phyloP scores from a whole-genome alignment of 2,113 vertebrate species.

The Empidonax traillii region DNA sequence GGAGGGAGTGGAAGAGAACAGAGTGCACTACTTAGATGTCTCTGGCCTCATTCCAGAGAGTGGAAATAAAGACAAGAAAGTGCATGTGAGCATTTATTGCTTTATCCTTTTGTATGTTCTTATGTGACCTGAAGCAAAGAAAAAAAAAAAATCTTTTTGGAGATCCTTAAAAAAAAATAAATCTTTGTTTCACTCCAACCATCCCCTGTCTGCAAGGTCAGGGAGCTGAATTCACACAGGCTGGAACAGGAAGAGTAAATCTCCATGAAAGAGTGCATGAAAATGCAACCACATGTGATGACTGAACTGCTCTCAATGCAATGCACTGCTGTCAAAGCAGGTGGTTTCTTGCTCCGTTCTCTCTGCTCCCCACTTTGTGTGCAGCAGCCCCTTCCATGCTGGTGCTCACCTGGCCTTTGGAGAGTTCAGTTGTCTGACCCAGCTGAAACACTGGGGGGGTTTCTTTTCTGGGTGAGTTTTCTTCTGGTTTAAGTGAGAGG shows the following conservation, averaged over 20 bases:
- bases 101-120: slow-evolving; percentile 24
- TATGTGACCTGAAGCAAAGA: background rate
- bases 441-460: background rate
- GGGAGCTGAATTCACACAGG: background rate
- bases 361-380: rapidly evolving
- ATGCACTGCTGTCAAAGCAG: background rate
- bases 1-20: slow-evolving; percentile 35
- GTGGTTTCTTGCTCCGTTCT: background rate
- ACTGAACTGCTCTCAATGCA: background rate
- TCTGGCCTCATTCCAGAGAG: slow-evolving; percentile 34
- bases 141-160: background rate
- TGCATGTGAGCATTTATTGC: slow-evolving; percentile 18
- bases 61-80: slow-evolving; percentile 52
- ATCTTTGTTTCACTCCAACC: background rate
- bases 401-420: background rate
- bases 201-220: background rate
- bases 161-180: background rate
- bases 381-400: background rate
- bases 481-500: background rate
- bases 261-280: background rate
- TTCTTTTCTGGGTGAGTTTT: background rate
- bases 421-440: background rate
- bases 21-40: slow-evolving; percentile 9
- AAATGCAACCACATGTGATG: background rate
- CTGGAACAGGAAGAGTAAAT: background rate